Conservation (phyloP, 2,113 vertebrate species). For the Andinoacara biseriatus region DNA sequence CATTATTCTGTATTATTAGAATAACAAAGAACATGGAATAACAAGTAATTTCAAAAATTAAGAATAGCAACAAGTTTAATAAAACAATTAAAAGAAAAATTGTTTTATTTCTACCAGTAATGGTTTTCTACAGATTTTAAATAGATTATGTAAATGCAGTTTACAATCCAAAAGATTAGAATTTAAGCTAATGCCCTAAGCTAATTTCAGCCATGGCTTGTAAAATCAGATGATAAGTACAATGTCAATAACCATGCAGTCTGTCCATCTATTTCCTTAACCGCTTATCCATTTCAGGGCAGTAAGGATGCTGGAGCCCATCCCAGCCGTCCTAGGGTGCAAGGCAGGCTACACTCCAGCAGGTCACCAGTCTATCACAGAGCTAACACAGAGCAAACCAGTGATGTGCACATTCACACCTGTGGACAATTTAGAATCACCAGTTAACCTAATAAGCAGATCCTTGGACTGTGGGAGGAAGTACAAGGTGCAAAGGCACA, state of each 20-base stretch:
- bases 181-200: not conserved
- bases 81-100: too few species aligned
- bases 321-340: not conserved
- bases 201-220: not conserved
- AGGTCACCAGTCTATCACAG: not conserved
- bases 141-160: not conserved
- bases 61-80: not conserved
- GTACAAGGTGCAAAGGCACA: not conserved
- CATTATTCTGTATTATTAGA: not conserved
- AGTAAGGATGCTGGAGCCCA: not conserved
- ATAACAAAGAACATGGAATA: too few species aligned
- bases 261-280: not conserved
- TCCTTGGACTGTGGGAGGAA: not conserved
- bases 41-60: not conserved
- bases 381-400: not conserved
- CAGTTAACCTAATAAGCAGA: not conserved
- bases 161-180: not conserved
- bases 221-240: not conserved
- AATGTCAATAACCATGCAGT: not conserved
- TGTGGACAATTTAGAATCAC: not conserved
- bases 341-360: not conserved
- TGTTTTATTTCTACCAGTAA: not conserved
- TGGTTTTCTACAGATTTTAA: not conserved
- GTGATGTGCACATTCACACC: not conserved
- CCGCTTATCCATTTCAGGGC: not conserved